Evolutionary conservation across 2,888 invertebrate genomes (phyloP).

Genomic region (Synergus itoensis): DNA sequence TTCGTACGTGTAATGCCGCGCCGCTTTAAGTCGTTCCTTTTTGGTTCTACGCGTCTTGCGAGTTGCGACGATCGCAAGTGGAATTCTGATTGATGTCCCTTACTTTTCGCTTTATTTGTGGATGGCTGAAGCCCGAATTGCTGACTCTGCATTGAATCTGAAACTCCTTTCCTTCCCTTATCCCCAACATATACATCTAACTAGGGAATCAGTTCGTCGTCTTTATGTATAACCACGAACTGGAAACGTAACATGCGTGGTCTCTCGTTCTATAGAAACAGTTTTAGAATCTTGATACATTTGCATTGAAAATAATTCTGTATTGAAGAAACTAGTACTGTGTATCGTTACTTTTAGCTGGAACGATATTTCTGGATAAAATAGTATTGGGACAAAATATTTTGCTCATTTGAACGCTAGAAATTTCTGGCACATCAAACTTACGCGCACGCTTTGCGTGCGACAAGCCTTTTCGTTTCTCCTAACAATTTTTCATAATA

Average conservation of each 20-base stretch:
- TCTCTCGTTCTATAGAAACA: background rate
- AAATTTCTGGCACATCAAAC: too few species aligned
- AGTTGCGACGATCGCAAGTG: conserved; percentile 20
- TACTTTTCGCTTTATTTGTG: conserved; percentile 4
- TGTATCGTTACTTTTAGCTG: too few species aligned
- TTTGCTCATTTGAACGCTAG: too few species aligned
- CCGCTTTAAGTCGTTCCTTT: background rate
- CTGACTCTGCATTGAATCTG: conserved; percentile 28
- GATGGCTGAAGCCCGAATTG: conserved; percentile 23
- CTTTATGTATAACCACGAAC: conserved; percentile 24
- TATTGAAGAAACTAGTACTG: too few species aligned
- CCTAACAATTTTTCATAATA: too few species aligned
- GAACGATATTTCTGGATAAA: too few species aligned
- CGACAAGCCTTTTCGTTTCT: too few species aligned
- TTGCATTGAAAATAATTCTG: too few species aligned
- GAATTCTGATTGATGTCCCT: conserved; percentile 30
- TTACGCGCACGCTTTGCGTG: too few species aligned
- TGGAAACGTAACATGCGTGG: conserved; percentile 12
- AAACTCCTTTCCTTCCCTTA: background rate
- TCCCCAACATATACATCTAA: background rate
- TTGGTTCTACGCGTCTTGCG: background rate
- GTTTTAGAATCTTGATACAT: too few species aligned
- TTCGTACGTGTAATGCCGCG: conserved; percentile 1
- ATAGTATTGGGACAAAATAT: too few species aligned
- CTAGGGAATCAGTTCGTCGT: background rate